Conservation (phyloP, 2,888 invertebrate species). For the Philereme vetulata region DNA sequence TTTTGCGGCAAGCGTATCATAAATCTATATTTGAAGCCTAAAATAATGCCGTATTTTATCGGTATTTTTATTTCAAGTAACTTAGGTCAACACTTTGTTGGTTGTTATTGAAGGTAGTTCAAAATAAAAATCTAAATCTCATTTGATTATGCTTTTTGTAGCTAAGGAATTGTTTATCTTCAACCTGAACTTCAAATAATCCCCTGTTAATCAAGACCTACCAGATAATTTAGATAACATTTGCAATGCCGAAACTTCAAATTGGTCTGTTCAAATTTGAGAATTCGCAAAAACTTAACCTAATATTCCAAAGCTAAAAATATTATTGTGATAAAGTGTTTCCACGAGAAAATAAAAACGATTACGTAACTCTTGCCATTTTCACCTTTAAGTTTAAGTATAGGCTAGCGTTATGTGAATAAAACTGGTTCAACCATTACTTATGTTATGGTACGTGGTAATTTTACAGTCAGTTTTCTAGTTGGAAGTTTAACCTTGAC, state of each 20-base stretch:
- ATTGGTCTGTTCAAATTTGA: not conserved
- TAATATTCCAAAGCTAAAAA: constrained; percentile 11
- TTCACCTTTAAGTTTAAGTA: constrained; percentile 19
- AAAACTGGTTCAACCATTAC: constrained; percentile 54
- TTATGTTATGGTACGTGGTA: constrained; percentile 60
- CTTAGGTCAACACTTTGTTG: not conserved
- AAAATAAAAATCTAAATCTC: not conserved
- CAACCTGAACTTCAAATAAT: too few relatives aligned
- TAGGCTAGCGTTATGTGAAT: constrained; percentile 18
- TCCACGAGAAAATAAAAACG: constrained; percentile 27
- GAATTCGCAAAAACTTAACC: not conserved
- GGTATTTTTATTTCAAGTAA: not conserved
- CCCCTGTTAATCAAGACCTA: too few relatives aligned
- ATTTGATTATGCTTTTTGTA: not conserved
- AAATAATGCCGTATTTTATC: constrained; percentile 9
- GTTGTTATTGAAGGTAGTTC: not conserved
- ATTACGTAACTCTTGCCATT: constrained; percentile 7
- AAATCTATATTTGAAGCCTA: constrained; percentile 30
- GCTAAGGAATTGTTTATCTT: not conserved
- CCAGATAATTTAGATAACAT: too few relatives aligned
- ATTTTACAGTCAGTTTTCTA: constrained; percentile 44
- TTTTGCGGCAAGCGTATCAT: constrained; percentile 40
- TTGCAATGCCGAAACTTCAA: not conserved
- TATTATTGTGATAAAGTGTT: constrained; percentile 9
- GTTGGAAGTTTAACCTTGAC: constrained; percentile 45